A percentile compares a stretch with the other conserved stretches of the same genome.
Conservation (phyloP, 1,140 invertebrate species). For the Chrysopa pallens region DNA sequence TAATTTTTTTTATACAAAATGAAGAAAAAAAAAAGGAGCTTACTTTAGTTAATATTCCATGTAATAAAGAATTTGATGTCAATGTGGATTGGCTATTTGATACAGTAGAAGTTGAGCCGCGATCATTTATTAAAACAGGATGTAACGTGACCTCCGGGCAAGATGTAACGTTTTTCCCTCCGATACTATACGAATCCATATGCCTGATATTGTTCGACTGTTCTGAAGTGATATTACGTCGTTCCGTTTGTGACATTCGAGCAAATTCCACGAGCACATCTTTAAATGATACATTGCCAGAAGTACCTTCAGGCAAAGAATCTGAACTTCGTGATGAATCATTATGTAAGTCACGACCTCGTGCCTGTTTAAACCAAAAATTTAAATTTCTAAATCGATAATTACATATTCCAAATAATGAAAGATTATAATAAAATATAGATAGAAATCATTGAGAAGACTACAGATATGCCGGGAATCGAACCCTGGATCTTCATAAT, state of each 20-base stretch:
- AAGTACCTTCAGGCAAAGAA: too few relatives aligned
- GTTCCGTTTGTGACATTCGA: slow-evolving; percentile 33
- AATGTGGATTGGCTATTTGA: slow-evolving; percentile 21
- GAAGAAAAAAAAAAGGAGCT: background rate
- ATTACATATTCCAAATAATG: too few relatives aligned
- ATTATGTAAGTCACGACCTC: too few relatives aligned
- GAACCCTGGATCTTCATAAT: too few relatives aligned
- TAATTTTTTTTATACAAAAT: too few relatives aligned
- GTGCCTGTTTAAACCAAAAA: too few relatives aligned
- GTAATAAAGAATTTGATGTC: slow-evolving; percentile 44
- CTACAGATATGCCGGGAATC: too few relatives aligned
- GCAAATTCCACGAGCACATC: slow-evolving; percentile 62
- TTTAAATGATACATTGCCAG: slow-evolving; percentile 36
- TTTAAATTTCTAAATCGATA: too few relatives aligned
- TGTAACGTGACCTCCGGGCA: slow-evolving; percentile 62
- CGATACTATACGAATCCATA: background rate
- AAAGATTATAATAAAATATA: too few relatives aligned
- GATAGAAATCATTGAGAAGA: too few relatives aligned
- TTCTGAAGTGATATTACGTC: slow-evolving; percentile 17
- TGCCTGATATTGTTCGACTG: background rate
- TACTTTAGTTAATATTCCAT: slow-evolving; percentile 56
- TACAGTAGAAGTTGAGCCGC: slow-evolving; percentile 21
- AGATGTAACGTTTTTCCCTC: slow-evolving; percentile 16
- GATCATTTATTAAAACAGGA: slow-evolving; percentile 28
- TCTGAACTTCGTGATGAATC: too few relatives aligned